phyloP scores from a whole-genome alignment of 2,888 invertebrate genomes.

The Unio pictorum region DNA sequence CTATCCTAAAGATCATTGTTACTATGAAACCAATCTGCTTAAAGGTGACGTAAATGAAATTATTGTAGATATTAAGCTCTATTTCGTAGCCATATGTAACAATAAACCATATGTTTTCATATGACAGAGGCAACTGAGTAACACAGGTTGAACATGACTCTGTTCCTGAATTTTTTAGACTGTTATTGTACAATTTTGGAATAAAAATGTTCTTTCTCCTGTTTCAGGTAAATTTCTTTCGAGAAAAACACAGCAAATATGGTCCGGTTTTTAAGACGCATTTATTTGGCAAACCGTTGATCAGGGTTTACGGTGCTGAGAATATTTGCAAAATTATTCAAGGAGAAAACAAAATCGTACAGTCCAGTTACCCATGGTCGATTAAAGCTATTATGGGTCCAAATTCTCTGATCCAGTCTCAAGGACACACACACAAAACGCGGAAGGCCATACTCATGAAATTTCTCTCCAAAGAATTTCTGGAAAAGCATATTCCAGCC shows the following conservation, averaged over 20 bases:
- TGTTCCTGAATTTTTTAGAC: no score
- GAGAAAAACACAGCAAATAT: constrained; percentile 32
- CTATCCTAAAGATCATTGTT: no score
- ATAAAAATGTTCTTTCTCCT: no score
- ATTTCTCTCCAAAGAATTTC: constrained; percentile 43
- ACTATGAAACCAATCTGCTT: no score
- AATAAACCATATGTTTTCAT: no score
- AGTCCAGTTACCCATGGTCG: constrained; percentile 51
- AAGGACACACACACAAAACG: constrained; percentile 40
- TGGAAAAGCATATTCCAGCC: constrained; percentile 35
- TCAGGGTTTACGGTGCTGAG: constrained; percentile 55
- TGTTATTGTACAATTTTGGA: no score
- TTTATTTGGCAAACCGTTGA: constrained; percentile 54
- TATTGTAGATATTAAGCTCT: no score
- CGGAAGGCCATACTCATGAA: constrained; percentile 45
- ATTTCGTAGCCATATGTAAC: no score
- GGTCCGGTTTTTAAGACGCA: constrained; percentile 60
- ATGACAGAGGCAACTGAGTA: no score
- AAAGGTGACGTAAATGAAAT: no score
- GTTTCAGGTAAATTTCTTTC: constrained; percentile 37
- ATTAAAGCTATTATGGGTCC: constrained; percentile 48
- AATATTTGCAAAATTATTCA: constrained; percentile 47
- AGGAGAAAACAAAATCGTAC: constrained; percentile 52
- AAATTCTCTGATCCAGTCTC: constrained; percentile 42
- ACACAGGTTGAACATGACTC: no score